phyloP scores from a whole-genome alignment of 2,888 invertebrate species.

The Barypeithes pellucidus region DNA sequence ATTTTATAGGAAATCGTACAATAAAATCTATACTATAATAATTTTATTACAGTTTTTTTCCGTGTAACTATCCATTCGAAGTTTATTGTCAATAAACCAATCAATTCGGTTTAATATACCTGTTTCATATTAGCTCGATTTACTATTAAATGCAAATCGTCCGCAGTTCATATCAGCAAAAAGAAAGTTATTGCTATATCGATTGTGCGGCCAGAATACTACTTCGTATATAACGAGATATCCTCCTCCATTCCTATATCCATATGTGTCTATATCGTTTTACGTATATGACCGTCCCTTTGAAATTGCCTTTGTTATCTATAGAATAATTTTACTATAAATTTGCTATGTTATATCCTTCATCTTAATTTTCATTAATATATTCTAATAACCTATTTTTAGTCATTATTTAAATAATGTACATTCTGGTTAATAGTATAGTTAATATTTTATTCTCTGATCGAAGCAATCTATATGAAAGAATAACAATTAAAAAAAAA shows the following conservation, averaged over 20 bases:
- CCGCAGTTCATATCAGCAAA: constrained; percentile 15
- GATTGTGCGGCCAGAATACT: constrained; percentile 12
- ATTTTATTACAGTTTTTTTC: too few species aligned
- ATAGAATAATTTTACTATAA: constrained; percentile 40
- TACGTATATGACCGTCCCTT: constrained; percentile 31
- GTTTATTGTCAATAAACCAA: constrained; percentile 1
- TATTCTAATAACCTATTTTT: too few species aligned
- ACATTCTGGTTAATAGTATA: too few species aligned
- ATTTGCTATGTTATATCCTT: too few species aligned
- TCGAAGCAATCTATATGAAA: too few species aligned
- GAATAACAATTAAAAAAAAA: too few species aligned
- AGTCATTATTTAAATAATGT: too few species aligned
- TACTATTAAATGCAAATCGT: constrained; percentile 22
- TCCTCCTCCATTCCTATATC: constrained; percentile 28
- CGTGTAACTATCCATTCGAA: not conserved
- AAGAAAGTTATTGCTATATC: constrained; percentile 26
- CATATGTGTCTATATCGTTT: constrained; percentile 39
- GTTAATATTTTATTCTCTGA: too few species aligned
- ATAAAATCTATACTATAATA: too few species aligned
- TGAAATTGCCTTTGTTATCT: constrained; percentile 44
- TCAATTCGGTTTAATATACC: constrained; percentile 16
- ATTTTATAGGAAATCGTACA: too few species aligned
- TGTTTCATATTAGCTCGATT: constrained; percentile 13
- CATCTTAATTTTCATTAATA: too few species aligned
- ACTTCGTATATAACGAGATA: constrained; percentile 16